Evolutionary conservation across 2,888 invertebrate species (phyloP), one percentile per base, ranked within the genome.

Genomic region (Pimpla rufipes): DNA sequence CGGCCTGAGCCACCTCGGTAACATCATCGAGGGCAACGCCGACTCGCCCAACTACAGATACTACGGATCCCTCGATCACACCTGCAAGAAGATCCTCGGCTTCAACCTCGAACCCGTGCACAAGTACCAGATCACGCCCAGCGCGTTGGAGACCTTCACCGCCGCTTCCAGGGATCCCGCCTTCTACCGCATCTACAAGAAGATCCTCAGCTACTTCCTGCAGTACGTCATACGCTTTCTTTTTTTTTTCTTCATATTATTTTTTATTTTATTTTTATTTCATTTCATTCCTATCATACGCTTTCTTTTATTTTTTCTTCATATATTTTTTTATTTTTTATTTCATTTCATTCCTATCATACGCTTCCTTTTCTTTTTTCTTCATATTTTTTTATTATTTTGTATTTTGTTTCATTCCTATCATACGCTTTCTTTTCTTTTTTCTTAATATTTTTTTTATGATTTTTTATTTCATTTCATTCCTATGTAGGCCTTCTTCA

Each of bases 111-210:
- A 93, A 40, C 90, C 92, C 2, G 82, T 88, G 29, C 88, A 90
- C 75, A 90, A 91, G 79, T 87, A 91, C 81, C 89, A 94, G 78
- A 89, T 94, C 2, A 90, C 94, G 0, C 96, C 96, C 8, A 95
- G 95, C 52, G 94, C 94, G 0, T 90, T 96, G 85, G 95, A 96
- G 87, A 94, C 95, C 88, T 95, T 94, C 88, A 95, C 95, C 89
- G 96, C 96, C 0, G 94, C 95, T 29, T 90, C 96, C 52, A 95
- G 96, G 74, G 96, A 96, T 88, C 96, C 96, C 0, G 95, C 95
- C 10, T 96, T 95, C 94, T 96, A 95, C 93, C 94, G 95, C 92
- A 94, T 96, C 76, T 95, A 94, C 94, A 96, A 96, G 90, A 95
- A 94, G 81, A 94, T 96, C 85, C 91, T 94, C 57, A 92, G 95